Evolutionary conservation across 2,113 vertebrate species (phyloP).

Genomic region (Scatophagus argus): DNA sequence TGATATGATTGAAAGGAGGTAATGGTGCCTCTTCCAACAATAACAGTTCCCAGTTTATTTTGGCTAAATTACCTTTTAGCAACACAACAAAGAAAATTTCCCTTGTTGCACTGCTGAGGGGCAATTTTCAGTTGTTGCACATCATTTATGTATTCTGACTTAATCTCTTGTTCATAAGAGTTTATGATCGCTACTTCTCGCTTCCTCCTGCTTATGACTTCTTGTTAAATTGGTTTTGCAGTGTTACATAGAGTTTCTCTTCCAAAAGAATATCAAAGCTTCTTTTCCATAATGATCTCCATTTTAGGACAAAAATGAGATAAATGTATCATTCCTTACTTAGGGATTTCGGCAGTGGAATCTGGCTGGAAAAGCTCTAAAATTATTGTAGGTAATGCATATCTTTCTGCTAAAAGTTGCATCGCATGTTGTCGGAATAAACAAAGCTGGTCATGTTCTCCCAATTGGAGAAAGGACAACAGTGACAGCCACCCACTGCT

Average conservation of each 20-base stretch:
- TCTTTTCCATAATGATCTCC: not conserved
- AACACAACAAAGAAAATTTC: conserved; percentile 28
- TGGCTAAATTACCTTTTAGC: conserved; percentile 39
- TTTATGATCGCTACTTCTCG: conserved; percentile 10
- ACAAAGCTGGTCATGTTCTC: not conserved
- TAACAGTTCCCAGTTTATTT: conserved; percentile 59
- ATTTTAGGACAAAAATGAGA: not conserved
- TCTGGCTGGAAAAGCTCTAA: not conserved
- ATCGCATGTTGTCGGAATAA: not conserved
- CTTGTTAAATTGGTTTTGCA: conserved; percentile 32
- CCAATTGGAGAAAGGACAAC: conserved; percentile 13
- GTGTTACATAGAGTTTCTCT: conserved; percentile 3
- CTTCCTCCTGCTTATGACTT: conserved; percentile 37
- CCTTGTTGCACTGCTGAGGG: conserved; percentile 33
- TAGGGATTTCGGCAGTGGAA: not conserved
- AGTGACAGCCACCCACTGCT: conserved; percentile 15
- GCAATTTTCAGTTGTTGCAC: conserved; percentile 45
- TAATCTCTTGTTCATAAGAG: conserved; percentile 22
- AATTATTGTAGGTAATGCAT: not conserved
- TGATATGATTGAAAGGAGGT: conserved; percentile 52
- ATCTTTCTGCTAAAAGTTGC: not conserved
- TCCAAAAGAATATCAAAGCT: conserved; percentile 12
- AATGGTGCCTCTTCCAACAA: conserved; percentile 59
- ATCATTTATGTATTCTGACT: conserved; percentile 35
- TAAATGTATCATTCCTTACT: not conserved